Conservation (phyloP, 2,888 invertebrate genomes). For the Drosophila histrio region DNA sequence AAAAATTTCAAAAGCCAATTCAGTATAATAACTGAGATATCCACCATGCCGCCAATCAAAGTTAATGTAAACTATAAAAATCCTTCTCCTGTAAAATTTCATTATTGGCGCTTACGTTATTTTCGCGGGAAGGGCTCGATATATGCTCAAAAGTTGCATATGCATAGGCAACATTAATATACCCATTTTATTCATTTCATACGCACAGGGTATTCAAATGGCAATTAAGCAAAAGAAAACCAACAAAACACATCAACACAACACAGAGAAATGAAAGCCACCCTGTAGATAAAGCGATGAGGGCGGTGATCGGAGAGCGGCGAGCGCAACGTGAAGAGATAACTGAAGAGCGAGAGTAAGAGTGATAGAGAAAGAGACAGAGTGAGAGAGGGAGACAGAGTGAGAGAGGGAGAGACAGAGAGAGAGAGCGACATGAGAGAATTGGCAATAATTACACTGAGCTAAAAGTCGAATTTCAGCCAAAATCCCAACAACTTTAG, state of each 20-base stretch:
- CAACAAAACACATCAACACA: constrained; percentile 9
- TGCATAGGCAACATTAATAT: neutral
- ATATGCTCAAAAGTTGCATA: too few species aligned
- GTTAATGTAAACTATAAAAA: too few species aligned
- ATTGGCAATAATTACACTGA: constrained; percentile 15
- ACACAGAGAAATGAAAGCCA: constrained; percentile 50
- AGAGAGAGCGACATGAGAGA: neutral
- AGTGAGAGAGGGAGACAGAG: neutral
- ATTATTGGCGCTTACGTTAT: too few species aligned
- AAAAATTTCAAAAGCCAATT: too few species aligned
- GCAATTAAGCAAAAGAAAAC: constrained; percentile 12
- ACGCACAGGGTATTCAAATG: neutral
- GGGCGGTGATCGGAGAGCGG: constrained; percentile 31
- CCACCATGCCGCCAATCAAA: too few species aligned
- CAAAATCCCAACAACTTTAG: too few species aligned
- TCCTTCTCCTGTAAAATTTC: too few species aligned
- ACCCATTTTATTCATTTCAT: neutral
- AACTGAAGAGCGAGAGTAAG: constrained; percentile 4
- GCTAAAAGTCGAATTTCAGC: neutral
- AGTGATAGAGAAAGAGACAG: neutral
- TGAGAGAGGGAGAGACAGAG: neutral
- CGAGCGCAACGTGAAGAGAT: constrained; percentile 2
- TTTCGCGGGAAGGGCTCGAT: too few species aligned
- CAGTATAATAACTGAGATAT: too few species aligned
- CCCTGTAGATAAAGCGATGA: constrained; percentile 47